Evolutionary conservation across 2,113 vertebrate genomes (phyloP), one percentile per base, ranked within the genome.

Genomic region (Spermophilus dauricus): DNA sequence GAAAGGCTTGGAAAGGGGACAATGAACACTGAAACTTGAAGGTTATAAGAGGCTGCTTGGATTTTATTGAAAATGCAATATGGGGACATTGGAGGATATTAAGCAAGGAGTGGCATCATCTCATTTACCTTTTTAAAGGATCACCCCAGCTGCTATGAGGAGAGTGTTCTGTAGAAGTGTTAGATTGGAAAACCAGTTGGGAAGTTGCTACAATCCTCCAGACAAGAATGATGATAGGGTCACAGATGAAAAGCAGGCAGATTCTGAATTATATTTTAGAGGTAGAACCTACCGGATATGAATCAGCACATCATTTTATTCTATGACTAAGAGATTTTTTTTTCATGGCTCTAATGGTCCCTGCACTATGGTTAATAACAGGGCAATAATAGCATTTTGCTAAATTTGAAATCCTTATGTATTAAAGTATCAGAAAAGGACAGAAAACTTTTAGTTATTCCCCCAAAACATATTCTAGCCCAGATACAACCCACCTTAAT

Each of bases 371-470:
- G 53, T 56, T 20, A 72, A 28, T 84, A 73, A 56, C 14, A 94
- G 81, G 12, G 22, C 28, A 94, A 4, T 32, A 11, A 3, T 78
- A 69, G 70, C 28, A 56, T 2, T 85, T 84, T 58, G 67, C 17
- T 81, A 80, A 56, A 92, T 85, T 94, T 85, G 24, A 10, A 13
- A 72, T 93, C 10, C 18, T 8, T 51, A 9, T 37, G 42, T 95
- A 93, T 91, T 65, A 93, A 96, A 93, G 53, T 93, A 65, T 65
- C 76, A 94, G 63, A 89, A 89, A 53, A 86, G 13, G 32, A 69
- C 28, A 34, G 12, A 61, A 75, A n/a, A 45, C 26, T 67, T 95
- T 95, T 53, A 11, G 8, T 85, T 75, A 45, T 89, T 92, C 86
- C 37, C 45, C 83, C 51, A 94, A 30, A 67, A 75, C 30, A 82